phyloP scores from a whole-genome alignment of 1,140 invertebrate species.

The Rhynchophorus ferrugineus region DNA sequence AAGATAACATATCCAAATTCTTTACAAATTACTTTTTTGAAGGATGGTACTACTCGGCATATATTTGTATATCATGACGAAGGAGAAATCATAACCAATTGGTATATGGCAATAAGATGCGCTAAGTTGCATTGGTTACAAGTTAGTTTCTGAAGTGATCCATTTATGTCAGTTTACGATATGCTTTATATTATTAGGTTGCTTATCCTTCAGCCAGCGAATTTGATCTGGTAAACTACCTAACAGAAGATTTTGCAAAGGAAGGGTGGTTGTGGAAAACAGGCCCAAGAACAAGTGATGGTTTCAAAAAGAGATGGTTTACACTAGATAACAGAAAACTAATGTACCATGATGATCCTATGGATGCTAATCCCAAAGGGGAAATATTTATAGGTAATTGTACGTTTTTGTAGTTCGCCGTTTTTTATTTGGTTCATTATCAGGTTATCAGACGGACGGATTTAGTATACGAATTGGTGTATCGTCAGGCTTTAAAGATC shows the following conservation, averaged over 20 bases:
- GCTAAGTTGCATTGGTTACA: conserved; percentile 75
- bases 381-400: conserved; percentile 71
- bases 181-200: conserved; percentile 38
- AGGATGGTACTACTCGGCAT: conserved; percentile 74
- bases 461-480: conserved; percentile 58
- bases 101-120: conserved; percentile 82
- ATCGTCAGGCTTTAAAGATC: conserved; percentile 63
- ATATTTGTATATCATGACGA: conserved; percentile 83
- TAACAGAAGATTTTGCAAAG: conserved; percentile 72
- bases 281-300: conserved; percentile 69
- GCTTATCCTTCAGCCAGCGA: conserved; percentile 74
- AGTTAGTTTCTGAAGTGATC: conserved; percentile 15
- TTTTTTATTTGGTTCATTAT: conserved; percentile 1
- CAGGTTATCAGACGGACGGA: conserved; percentile 65
- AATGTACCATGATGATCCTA: conserved; percentile 82
- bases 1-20: conserved; percentile 51
- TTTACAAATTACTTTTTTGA: conserved; percentile 61
- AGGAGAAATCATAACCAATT: conserved; percentile 76
- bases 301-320: conserved; percentile 80
- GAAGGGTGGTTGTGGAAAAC: conserved; percentile 90
- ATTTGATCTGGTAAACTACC: conserved; percentile 62
- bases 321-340: conserved; percentile 81
- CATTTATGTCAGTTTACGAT: not conserved
- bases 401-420: not conserved
- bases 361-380: conserved; percentile 81